phyloP scores from a whole-genome alignment of 1,140 invertebrate species.

The Anoplophora glabripennis region DNA sequence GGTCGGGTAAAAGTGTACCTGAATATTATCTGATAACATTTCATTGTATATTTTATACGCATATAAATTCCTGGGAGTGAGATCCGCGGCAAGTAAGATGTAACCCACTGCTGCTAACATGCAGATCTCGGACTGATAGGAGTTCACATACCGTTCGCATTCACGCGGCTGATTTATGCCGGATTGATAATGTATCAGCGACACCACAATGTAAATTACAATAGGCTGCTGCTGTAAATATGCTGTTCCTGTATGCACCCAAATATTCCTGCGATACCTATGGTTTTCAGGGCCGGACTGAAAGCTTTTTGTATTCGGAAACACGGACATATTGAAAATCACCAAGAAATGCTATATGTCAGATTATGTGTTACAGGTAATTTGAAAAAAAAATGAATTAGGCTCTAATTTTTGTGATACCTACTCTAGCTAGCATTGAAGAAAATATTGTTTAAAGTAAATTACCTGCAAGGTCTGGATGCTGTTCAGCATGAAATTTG shows the following conservation, averaged over 20 bases:
- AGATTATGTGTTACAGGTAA: too few species aligned
- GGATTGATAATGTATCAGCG: slow-evolving; percentile 38
- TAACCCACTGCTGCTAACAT: slow-evolving; percentile 24
- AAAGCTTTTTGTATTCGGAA: background rate
- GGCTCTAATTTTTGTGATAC: too few species aligned
- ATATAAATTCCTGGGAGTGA: slow-evolving; percentile 18
- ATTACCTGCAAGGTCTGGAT: too few species aligned
- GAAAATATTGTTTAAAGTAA: too few species aligned
- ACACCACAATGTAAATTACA: slow-evolving; percentile 42
- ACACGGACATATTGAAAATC: too few species aligned
- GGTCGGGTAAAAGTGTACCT: background rate
- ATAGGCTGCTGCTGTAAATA: slow-evolving; percentile 35
- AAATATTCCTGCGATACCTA: slow-evolving; percentile 26
- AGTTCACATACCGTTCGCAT: slow-evolving; percentile 21
- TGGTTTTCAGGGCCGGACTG: slow-evolving; percentile 17
- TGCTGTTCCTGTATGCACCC: slow-evolving; percentile 31
- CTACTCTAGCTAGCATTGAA: too few species aligned
- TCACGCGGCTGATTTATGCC: slow-evolving; percentile 34
- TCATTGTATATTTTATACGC: slow-evolving; percentile 10
- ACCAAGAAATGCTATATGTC: too few species aligned
- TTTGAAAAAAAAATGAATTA: too few species aligned
- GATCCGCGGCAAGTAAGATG: slow-evolving; percentile 24
- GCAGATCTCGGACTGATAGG: slow-evolving; percentile 26
- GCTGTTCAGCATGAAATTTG: too few species aligned
- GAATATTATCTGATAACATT: slow-evolving; percentile 33